A percentile compares a stretch with the other conserved stretches of the same genome.
phyloP scores from a whole-genome alignment of 2,797 vertebrate genomes.

The Serranus cabrilla region DNA sequence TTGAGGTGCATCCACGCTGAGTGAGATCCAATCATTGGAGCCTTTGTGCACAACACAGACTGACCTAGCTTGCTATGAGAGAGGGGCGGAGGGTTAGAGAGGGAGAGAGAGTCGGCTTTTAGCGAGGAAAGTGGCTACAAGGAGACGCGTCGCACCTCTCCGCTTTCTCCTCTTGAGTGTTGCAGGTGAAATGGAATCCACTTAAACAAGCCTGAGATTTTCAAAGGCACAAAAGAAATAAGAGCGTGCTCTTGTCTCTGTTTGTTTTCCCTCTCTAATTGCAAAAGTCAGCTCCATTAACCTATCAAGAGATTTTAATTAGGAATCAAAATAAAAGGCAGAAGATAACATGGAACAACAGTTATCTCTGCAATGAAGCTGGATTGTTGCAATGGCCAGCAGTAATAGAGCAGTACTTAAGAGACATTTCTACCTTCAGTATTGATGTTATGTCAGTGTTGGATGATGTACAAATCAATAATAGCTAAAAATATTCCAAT shows the following conservation, averaged over 20 bases:
- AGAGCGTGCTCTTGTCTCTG: background rate
- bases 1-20: conserved; percentile 46
- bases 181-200: conserved; percentile 29
- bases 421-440: conserved; percentile 10
- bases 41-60: conserved; percentile 53
- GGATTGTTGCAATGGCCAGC: conserved; percentile 11
- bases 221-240: background rate
- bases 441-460: conserved; percentile 33
- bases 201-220: conserved; percentile 37
- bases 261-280: conserved; percentile 19
- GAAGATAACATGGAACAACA: background rate
- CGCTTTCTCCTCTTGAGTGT: conserved; percentile 9
- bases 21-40: conserved; percentile 68
- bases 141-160: conserved; percentile 23
- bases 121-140: conserved; percentile 32
- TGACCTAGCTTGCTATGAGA: conserved; percentile 20
- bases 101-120: conserved; percentile 42
- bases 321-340: conserved; percentile 6
- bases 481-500: conserved; percentile 8
- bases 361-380: conserved; percentile 3
- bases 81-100: conserved; percentile 17
- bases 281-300: conserved; percentile 13
- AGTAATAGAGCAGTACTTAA: conserved; percentile 2
- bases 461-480: conserved; percentile 31
- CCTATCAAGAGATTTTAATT: conserved; percentile 13